A percentile compares a stretch with the other conserved stretches of the same genome.
phyloP scores from a whole-genome alignment of 2,113 vertebrate genomes.

The Lophochroa leadbeateri region DNA sequence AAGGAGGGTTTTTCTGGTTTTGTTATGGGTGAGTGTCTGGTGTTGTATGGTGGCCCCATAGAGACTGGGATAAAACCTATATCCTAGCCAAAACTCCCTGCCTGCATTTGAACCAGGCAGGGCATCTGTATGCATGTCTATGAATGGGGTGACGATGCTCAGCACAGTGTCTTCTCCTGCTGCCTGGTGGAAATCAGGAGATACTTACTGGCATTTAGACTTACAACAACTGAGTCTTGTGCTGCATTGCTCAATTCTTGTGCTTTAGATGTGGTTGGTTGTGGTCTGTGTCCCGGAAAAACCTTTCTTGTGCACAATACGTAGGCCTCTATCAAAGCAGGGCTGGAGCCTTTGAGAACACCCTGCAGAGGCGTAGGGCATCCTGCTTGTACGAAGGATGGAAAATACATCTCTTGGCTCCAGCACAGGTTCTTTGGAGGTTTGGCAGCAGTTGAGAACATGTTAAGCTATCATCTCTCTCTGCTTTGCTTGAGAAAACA shows the following conservation, averaged over 20 bases:
- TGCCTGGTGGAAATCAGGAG: background rate
- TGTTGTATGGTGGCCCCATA: background rate
- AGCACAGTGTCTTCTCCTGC: background rate
- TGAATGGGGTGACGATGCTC: background rate
- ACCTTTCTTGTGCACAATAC: background rate
- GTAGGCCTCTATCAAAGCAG: background rate
- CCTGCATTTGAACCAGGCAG: background rate
- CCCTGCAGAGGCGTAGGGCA: accelerated
- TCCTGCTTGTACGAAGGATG: background rate
- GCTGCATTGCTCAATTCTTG: background rate
- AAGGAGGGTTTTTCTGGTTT: accelerated
- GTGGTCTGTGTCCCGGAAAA: background rate
- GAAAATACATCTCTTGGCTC: background rate
- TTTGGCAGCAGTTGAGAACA: accelerated
- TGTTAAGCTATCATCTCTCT: background rate
- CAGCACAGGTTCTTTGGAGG: too few relatives aligned
- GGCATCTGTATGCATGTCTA: background rate
- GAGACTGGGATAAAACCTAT: background rate
- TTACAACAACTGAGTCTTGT: background rate
- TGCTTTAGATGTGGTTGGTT: background rate
- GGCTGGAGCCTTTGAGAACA: background rate
- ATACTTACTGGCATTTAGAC: background rate
- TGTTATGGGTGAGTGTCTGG: background rate
- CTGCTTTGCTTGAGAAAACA: background rate
- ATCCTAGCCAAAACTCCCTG: background rate